Evolutionary conservation across 2,888 invertebrate species (phyloP), one percentile per base, ranked within the genome.

Genomic region (Conistra vaccinii): DNA sequence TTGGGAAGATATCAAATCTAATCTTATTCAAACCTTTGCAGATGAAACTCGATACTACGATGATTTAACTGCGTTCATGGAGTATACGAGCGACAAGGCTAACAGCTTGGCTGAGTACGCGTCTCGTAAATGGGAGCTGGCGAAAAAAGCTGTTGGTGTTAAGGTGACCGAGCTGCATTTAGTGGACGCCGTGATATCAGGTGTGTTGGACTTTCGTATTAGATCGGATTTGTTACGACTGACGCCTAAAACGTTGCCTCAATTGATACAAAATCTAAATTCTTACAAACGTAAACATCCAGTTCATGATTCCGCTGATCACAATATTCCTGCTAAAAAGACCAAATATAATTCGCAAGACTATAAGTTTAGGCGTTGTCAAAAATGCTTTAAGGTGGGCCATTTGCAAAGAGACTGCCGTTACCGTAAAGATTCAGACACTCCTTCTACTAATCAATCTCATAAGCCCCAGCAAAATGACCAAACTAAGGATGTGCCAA

Each of bases 51-150:
- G n/a, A n/a, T 55, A 55, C n/a, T 55, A 55, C 53, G n/a, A 55
- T n/a, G n/a, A 55, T 14, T 55, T n/a, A n/a, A 55, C n/a, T n/a
- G 3, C 53, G 14, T 55, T 55, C n/a, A 55, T 55, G 53, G n/a
- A 55, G n/a, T 55, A 55, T 55, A 55, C 53, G 12, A n/a, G 53
- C n/a, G n/a, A 55, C n/a, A n/a, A 55, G n/a, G 53, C 53, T 55
- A 53, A 5, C n/a, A 53, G 53, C n/a, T 55, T 53, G 4, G 53
- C 53, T n/a, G 58, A 57, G 29, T 57, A 57, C 17, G 57, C 57
- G 20, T 57, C 57, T 9, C 29, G 53, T 17, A 57, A 57, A 57
- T 29, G 57, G 53, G 53, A 55, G 53, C 14, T 55, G 12, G 53
- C 53, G 12, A 55, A n/a, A n/a, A 58, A 58, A 9, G 29, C 9